A percentile compares a stretch with the other conserved stretches of the same genome.
These are phyloP conservation scores for Phenganax subtilis DNA, from an alignment of 92 coral and sea anemone species.

Conservation along the genomic window DNA sequence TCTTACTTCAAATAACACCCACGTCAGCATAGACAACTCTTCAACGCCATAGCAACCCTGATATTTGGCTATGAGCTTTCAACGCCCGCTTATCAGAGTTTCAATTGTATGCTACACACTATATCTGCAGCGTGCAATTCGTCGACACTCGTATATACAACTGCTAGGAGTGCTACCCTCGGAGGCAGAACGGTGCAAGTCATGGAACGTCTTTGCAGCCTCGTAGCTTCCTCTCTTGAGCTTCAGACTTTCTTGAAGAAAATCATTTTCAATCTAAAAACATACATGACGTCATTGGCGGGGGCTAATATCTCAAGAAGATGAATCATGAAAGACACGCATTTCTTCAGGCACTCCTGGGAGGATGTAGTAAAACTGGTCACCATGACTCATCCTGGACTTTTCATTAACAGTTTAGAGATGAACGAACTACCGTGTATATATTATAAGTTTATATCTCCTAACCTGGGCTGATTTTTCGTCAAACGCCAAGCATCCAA, in stretches of 20 bases:
- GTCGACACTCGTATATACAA: conserved; percentile 6
- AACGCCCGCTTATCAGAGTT: neutral
- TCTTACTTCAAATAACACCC: no score
- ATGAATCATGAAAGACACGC: neutral
- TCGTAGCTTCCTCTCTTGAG: neutral
- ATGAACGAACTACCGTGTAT: neutral
- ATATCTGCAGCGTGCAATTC: neutral
- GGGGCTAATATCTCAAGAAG: neutral
- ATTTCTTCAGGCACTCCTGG: neutral
- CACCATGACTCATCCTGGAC: neutral
- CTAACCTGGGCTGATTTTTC: conserved; percentile 26
- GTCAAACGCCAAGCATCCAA: conserved; percentile 30
- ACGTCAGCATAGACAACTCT: neutral
- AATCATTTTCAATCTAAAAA: conserved; percentile 17
- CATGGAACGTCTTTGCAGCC: conserved; percentile 3
- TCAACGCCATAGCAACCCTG: neutral
- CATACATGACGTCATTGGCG: neutral
- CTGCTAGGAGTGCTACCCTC: neutral
- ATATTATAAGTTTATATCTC: neutral
- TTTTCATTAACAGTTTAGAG: neutral
- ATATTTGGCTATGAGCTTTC: neutral
- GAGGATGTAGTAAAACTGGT: neutral
- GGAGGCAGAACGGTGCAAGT: neutral
- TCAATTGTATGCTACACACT: neutral
- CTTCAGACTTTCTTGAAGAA: neutral